Conservation (phyloP, 2,797 vertebrate species). For the Monodelphis domestica region DNA sequence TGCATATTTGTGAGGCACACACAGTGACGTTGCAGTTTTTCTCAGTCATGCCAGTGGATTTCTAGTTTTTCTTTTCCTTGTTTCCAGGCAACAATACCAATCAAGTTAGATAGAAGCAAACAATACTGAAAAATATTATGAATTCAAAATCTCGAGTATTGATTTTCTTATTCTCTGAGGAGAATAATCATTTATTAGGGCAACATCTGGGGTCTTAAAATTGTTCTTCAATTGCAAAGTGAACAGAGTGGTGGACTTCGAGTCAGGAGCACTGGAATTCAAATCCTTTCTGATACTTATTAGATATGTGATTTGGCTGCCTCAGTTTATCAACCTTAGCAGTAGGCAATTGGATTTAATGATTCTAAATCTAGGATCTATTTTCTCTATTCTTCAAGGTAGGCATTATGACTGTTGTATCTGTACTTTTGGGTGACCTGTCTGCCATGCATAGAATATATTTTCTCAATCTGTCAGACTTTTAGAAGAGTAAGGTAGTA, state of each 20-base stretch:
- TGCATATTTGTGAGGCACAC: not conserved
- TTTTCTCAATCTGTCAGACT: not conserved
- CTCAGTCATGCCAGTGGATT: not conserved
- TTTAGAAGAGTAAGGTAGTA: not conserved
- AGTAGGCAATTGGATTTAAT: not conserved
- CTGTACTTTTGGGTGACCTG: not conserved
- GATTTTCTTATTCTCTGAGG: not conserved
- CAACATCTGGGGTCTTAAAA: not conserved
- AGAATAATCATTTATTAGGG: not conserved
- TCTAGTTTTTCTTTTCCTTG: not conserved
- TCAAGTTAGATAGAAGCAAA: not conserved
- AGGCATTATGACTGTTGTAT: not conserved
- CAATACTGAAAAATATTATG: not conserved
- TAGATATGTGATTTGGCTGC: not conserved
- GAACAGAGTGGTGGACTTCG: not conserved
- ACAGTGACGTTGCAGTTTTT: not conserved
- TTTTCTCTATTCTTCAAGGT: not conserved
- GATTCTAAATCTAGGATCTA: not conserved
- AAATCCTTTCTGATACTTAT: not conserved
- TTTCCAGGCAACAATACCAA: not conserved
- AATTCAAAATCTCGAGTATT: not conserved
- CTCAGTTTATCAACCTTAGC: not conserved
- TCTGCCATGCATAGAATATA: not conserved
- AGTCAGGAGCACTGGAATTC: not conserved
- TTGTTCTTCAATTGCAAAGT: not conserved